Base-by-base conservation (phyloP, 2,888 invertebrate genomes). In the Xanthostigma xanthostigma region DNA sequence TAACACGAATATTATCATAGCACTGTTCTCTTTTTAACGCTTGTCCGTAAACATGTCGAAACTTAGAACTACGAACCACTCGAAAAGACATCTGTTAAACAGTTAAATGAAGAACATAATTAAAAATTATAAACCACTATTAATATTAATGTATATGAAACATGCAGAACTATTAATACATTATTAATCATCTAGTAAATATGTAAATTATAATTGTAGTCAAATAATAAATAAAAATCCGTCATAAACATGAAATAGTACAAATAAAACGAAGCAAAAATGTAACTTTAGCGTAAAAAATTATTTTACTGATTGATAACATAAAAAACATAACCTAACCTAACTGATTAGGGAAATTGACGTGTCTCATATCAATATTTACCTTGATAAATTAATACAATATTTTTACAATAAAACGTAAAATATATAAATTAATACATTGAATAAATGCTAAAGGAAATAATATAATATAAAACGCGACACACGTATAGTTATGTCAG, bases 11-110 rank as follows among this genome's bases (percentile, higher is more conserved):
- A 70, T 94, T 94, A 73, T 97, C 96, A 73, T 92, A 96, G 73
- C 95, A 95, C 72, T 92, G 90, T 67, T 96, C 95, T 67, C 95
- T 79, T 73, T 94, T 92, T 59, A 89, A 73, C 59, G 90, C 83
- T 64, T 88, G 87, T 58, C 91, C 92, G 63, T 78, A 78, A 64
- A 96, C 94, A 76, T 96, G 96, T 68, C 95, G 90, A 76, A 95
- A 96, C 77, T 96, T 96, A 68, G 94, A 94, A 74, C 84, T 88
- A 73, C 95, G 86, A 61, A 96, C 92, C 70, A 92, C 92, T 70
- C 92, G 87, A 79, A 93, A 93, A 74, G 92, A 92, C 91, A 93
- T 91, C 77, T 81, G 69, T 60, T 71, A 72, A 64, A 49, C 61
- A 63, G 68, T 66, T 54, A 49, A 51, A 45, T 12, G 10, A 49